Conservation (phyloP, 1,140 invertebrate genomes). For the Laodelphax striatellus region DNA sequence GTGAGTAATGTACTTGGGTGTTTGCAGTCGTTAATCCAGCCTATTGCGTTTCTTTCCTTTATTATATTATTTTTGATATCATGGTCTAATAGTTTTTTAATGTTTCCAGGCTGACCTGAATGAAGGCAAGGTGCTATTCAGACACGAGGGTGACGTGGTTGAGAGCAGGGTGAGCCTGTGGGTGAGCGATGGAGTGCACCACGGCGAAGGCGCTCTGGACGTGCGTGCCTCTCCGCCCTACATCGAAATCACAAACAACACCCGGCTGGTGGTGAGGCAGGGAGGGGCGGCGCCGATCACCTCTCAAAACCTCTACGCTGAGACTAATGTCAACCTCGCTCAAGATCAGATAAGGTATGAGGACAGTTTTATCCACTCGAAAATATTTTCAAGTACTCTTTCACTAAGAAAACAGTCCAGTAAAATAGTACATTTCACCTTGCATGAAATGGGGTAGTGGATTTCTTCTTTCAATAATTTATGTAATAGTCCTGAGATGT, state of each 20-base stretch:
- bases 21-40: too few relatives aligned
- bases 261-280: conserved; percentile 66
- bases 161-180: conserved; percentile 60
- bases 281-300: conserved; percentile 59
- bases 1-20: too few relatives aligned
- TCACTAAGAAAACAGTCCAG: too few relatives aligned
- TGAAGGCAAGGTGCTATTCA: conserved; percentile 63
- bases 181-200: conserved; percentile 69
- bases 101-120: conserved; percentile 66
- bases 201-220: conserved; percentile 56
- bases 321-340: conserved; percentile 61
- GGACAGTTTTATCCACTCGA: too few relatives aligned
- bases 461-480: too few relatives aligned
- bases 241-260: conserved; percentile 57
- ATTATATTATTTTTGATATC: too few relatives aligned
- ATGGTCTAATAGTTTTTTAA: not conserved
- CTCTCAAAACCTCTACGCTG: conserved; percentile 57
- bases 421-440: too few relatives aligned
- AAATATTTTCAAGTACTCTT: too few relatives aligned
- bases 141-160: conserved; percentile 55
- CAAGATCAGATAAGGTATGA: conserved; percentile 22
- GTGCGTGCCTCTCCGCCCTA: conserved; percentile 73
- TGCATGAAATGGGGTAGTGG: too few relatives aligned
- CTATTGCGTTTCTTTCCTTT: too few relatives aligned
- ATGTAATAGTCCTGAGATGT: too few relatives aligned